Percentiles rank a stretch among this genome's conserved stretches.
phyloP scores from a whole-genome alignment of 2,797 vertebrate genomes.

The Graptemys geographica region DNA sequence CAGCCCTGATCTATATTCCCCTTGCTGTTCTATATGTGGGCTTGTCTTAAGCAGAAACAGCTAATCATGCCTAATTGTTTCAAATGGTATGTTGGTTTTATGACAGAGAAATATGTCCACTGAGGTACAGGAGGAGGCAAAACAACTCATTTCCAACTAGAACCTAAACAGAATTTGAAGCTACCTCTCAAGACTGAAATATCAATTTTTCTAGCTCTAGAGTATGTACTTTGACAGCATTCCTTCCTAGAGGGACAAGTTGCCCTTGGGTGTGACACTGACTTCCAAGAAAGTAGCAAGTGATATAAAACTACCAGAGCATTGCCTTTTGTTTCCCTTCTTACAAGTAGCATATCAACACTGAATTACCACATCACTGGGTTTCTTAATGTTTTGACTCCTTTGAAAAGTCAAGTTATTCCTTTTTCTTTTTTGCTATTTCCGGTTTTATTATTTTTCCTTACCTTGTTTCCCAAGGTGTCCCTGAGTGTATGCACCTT shows the following conservation, averaged over 20 bases:
- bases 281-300: not conserved
- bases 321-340: too few species aligned
- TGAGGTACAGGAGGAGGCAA: not conserved
- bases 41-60: not conserved
- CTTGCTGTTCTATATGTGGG: not conserved
- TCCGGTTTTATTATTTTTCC: not conserved
- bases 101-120: not conserved
- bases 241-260: not conserved
- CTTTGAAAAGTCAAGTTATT: not conserved
- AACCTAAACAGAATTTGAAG: not conserved
- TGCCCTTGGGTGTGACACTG: not conserved
- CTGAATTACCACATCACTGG: too few species aligned
- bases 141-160: not conserved
- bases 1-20: not conserved
- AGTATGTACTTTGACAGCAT: not conserved
- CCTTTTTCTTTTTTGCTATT: not conserved
- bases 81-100: not conserved
- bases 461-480: not conserved
- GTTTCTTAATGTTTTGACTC: not conserved
- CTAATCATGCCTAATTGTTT: not conserved
- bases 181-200: not conserved
- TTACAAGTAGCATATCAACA: too few species aligned
- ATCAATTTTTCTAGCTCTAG: too few species aligned
- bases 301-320: not conserved
- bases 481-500: not conserved